Conservation (phyloP, 2,888 invertebrate species). For the Rugalucina vietnamica region DNA sequence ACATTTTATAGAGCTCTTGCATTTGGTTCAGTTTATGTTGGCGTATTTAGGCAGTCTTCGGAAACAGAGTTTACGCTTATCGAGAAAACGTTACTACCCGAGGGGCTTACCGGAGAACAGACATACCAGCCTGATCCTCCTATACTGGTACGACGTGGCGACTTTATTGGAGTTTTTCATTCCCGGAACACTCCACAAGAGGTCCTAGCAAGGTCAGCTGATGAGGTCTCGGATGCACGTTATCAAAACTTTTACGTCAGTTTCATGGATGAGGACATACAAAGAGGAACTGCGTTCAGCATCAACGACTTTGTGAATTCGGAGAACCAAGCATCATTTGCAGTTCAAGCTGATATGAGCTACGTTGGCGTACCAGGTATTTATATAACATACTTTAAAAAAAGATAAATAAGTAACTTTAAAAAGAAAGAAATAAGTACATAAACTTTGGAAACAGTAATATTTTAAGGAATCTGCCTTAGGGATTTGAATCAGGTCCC, state of each 20-base stretch:
- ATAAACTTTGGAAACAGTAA: no score
- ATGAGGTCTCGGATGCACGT: constrained; percentile 64
- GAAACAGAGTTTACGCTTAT: constrained; percentile 73
- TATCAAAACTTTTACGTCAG: constrained; percentile 76
- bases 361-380: constrained; percentile 63
- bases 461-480: no score
- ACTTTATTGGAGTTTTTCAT: constrained; percentile 82
- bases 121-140: constrained; percentile 63
- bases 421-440: no score
- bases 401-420: no score
- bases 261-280: constrained; percentile 74
- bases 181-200: constrained; percentile 67
- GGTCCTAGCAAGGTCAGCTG: constrained; percentile 73
- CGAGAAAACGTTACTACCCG: constrained; percentile 72
- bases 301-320: constrained; percentile 59
- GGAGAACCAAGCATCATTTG: constrained; percentile 72
- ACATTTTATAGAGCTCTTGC: constrained; percentile 76
- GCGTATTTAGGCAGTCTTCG: constrained; percentile 77
- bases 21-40: constrained; percentile 74
- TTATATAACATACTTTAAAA: no score
- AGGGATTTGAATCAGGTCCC: no score
- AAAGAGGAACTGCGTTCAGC: constrained; percentile 66
- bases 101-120: constrained; percentile 68
- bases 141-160: constrained; percentile 75
- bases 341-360: constrained; percentile 75